Percentiles rank a stretch among this genome's conserved stretches.
These are phyloP conservation scores for Drosophila paucipuncta DNA, from an alignment of 2,888 invertebrate species.

Conservation along the genomic window DNA sequence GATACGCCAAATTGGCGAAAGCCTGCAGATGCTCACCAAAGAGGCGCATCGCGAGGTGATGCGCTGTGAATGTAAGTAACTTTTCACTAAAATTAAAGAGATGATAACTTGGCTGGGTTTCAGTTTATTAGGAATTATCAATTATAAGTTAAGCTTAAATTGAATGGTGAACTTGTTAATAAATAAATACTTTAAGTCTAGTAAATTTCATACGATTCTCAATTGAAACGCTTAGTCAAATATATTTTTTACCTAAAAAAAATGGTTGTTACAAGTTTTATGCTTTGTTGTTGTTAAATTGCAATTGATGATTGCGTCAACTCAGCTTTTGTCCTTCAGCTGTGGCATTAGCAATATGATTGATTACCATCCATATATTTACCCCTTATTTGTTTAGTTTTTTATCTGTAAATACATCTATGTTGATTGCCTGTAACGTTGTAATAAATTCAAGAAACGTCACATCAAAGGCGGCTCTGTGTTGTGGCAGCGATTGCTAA, in stretches of 20 bases:
- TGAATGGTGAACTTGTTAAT: background rate
- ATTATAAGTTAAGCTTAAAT: background rate
- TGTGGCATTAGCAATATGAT: slow-evolving; percentile 43
- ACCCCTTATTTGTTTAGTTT: slow-evolving; percentile 7
- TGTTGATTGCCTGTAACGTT: slow-evolving; percentile 39
- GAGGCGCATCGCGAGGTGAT: slow-evolving; percentile 70
- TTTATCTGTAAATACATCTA: slow-evolving; percentile 16
- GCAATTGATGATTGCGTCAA: slow-evolving; percentile 36
- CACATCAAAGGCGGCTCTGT: slow-evolving; percentile 20
- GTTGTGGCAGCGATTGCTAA: slow-evolving; percentile 34
- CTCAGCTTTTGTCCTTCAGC: slow-evolving; percentile 30
- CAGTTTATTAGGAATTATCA: background rate
- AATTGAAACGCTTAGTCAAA: background rate
- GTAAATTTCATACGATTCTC: background rate
- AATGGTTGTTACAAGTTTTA: background rate
- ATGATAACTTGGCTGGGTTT: background rate
- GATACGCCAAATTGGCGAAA: slow-evolving; percentile 68
- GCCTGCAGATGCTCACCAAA: slow-evolving; percentile 79
- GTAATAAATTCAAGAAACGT: slow-evolving; percentile 63
- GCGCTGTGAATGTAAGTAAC: slow-evolving; percentile 79
- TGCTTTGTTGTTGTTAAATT: slow-evolving; percentile 1
- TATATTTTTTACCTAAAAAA: background rate
- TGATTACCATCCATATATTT: slow-evolving; percentile 45
- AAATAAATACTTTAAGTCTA: background rate
- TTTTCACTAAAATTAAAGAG: background rate